phyloP scores from a whole-genome alignment of 2,113 vertebrate species.

The Neodontobutis hainanensis region DNA sequence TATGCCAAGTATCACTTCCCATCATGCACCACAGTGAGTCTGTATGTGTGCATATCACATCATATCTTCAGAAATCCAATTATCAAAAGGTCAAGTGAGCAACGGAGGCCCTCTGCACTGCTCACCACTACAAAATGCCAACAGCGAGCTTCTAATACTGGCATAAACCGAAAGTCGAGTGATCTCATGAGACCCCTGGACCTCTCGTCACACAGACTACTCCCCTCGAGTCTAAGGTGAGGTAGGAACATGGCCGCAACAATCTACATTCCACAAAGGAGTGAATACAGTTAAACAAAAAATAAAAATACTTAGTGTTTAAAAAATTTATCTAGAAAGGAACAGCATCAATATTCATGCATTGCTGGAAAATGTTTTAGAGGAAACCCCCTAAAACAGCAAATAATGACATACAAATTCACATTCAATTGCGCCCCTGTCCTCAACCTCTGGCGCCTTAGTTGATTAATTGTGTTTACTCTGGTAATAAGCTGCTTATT shows the following conservation, averaged over 20 bases:
- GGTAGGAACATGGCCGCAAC: constrained; percentile 9
- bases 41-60: constrained; percentile 57
- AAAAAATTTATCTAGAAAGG: constrained; percentile 10
- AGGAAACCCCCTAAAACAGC: constrained; percentile 18
- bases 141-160: constrained; percentile 51
- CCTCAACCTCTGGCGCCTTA: constrained; percentile 50
- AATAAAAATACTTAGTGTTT: constrained; percentile 7
- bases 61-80: constrained; percentile 78
- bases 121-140: constrained; percentile 73
- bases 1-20: constrained; percentile 70
- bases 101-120: constrained; percentile 56
- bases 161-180: constrained; percentile 52
- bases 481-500: constrained; percentile 67
- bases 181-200: constrained; percentile 53
- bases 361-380: constrained; percentile 10
- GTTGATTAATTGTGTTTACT: constrained; percentile 71
- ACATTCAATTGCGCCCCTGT: constrained; percentile 24
- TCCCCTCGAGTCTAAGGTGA: constrained; percentile 13
- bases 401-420: constrained; percentile 46
- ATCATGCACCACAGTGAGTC: constrained; percentile 55
- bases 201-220: constrained; percentile 25
- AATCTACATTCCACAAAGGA: constrained; percentile 4
- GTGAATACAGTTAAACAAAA: constrained; percentile 21
- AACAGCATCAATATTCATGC: constrained; percentile 8
- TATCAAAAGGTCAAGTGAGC: constrained; percentile 78